Evolutionary conservation across 1,140 invertebrate genomes (phyloP).

Genomic region (Nixonia krombeini): DNA sequence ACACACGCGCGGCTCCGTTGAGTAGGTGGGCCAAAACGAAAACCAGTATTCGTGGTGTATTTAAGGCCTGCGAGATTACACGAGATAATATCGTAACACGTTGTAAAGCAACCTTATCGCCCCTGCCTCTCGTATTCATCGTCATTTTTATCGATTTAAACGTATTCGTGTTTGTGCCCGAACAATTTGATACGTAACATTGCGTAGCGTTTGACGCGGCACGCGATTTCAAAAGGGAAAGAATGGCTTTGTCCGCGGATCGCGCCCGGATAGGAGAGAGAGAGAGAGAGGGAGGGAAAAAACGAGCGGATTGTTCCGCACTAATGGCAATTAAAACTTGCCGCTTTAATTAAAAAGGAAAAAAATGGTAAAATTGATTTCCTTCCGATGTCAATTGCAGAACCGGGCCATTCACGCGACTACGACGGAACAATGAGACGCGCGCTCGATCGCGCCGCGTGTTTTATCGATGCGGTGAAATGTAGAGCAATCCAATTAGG

Average conservation of each 20-base stretch:
- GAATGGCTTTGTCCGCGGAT: not conserved
- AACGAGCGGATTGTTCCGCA: slow-evolving; percentile 11
- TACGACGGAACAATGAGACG: no score
- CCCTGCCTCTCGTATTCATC: slow-evolving; percentile 37
- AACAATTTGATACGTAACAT: slow-evolving; percentile 41
- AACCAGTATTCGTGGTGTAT: slow-evolving; percentile 45
- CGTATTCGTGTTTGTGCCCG: slow-evolving; percentile 36
- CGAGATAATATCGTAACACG: slow-evolving; percentile 54
- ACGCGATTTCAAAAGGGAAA: slow-evolving; percentile 33
- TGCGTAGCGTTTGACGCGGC: slow-evolving; percentile 40
- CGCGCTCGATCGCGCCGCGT: no score
- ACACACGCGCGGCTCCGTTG: no score
- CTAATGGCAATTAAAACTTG: slow-evolving; percentile 36
- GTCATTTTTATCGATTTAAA: slow-evolving; percentile 46
- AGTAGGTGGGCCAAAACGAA: slow-evolving; percentile 43
- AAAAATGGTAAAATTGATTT: not conserved
- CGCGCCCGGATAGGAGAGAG: not conserved
- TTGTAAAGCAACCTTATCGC: slow-evolving; percentile 54
- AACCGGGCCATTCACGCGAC: no score
- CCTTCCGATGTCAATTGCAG: no score
- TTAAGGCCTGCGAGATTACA: slow-evolving; percentile 49
- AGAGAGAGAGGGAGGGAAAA: no score
- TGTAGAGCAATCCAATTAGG: not conserved
- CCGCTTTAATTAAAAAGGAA: not conserved
- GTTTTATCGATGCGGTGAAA: no score